Evolutionary conservation across 2,888 invertebrate species (phyloP), one percentile per base, ranked within the genome.

Genomic region (Tolmerus cingulatus): DNA sequence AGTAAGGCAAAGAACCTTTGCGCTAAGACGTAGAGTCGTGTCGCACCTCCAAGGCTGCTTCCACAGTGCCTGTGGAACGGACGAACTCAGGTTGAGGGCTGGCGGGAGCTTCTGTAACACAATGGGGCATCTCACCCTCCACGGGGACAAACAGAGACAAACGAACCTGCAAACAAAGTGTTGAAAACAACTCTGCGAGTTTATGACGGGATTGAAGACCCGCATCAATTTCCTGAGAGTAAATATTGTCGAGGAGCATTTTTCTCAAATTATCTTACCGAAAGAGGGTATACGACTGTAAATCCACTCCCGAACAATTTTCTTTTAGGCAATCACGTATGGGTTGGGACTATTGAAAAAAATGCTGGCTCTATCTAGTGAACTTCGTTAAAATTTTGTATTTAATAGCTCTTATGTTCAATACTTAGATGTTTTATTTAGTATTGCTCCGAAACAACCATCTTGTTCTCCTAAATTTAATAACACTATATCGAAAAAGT

Each of bases 161-260:
- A 84, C 57, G 66, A 84, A 84, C 66, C 57, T 57, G 66, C 82
- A 84, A 84, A 84, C 74, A 74, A 85, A 85, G 85, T 74, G 74
- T 46, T 85, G 85, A 85, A 85, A 85, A 74, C 43, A 85, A 74
- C 74, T 74, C 74, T 74, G 74, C 43, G 66, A 85, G 85, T 46
- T 85, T 85, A 85, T 85, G 74, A 85, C 43, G 74, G 85, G 46
- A 85, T 43, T 55, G 46, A 85, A 74, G 43, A 74, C 85, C 85
- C 85, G 85, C 85, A 85, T 85, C 85, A 85, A 85, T 85, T 85
- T 85, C 74, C 85, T 74, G 46, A 43, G n/a, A 85, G 85, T 85
- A 85, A 85, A 85, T 85, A 85, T 85, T 74, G 85, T 74, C 85
- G 74, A 74, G 46, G 85, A 85, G 74, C 23, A 74, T 85, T 85